phyloP scores from a whole-genome alignment of 1,140 invertebrate genomes.

The Dendrolimus punctatus region DNA sequence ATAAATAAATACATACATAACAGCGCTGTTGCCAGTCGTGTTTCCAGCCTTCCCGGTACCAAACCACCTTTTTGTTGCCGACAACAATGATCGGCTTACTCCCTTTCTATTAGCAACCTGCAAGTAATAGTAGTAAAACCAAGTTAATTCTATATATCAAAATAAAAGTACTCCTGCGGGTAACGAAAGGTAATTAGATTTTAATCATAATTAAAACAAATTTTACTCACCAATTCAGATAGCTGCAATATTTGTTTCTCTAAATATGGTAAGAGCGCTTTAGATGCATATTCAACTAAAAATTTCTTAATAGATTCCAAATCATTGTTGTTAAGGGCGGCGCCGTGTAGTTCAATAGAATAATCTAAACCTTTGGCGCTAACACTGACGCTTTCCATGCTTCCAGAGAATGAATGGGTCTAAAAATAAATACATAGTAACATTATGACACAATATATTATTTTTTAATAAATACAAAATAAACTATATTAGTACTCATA shows the following conservation, averaged over 20 bases:
- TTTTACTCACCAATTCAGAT: constrained; percentile 82
- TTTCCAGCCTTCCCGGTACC: constrained; percentile 88
- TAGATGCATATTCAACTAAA: constrained; percentile 90
- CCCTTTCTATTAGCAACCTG: constrained; percentile 89
- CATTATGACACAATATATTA: too few species aligned
- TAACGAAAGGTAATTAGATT: too few species aligned
- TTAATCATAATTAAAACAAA: constrained; percentile 2
- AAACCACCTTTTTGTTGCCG: constrained; percentile 96
- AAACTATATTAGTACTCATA: too few species aligned
- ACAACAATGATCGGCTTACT: constrained; percentile 91
- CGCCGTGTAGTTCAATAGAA: constrained; percentile 76
- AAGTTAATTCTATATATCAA: background rate
- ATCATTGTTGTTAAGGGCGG: constrained; percentile 85
- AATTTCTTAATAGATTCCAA: constrained; percentile 88
- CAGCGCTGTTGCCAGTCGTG: constrained; percentile 80
- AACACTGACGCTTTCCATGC: constrained; percentile 73
- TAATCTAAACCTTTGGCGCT: constrained; percentile 76
- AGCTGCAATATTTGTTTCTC: constrained; percentile 89
- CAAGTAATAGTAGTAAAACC: constrained; percentile 13
- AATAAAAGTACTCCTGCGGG: too few species aligned
- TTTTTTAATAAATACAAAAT: too few species aligned
- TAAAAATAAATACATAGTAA: constrained; percentile 23
- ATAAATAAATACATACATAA: constrained; percentile 77
- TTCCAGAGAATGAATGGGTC: constrained; percentile 70
- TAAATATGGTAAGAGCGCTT: constrained; percentile 90